Base-by-base conservation (phyloP, 1,140 invertebrate genomes). In the Lysiphlebus fabarum region DNA sequence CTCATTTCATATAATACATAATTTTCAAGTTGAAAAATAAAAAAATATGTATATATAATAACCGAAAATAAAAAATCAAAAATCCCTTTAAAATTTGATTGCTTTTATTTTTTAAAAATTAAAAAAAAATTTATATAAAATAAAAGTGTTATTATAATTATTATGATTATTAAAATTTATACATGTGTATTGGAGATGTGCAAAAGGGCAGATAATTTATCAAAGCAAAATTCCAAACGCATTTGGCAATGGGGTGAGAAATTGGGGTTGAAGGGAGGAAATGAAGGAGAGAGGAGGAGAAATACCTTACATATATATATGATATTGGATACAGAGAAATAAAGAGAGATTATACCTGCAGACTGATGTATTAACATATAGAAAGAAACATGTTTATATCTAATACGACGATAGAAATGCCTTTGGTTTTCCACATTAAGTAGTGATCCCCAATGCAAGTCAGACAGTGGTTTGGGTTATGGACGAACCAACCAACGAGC, bases 21-120 rank as follows among this genome's bases (percentile, higher is more conserved):
- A 77, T 71, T 76, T 78, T 78, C 58, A 72, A 77, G 70, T 76
- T 72, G 70, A 75, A 76, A 68, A 73, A 77, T 74, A 76, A 17
- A 17, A 17, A 17, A n/a, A n/a, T n/a, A n/a, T n/a, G n/a, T n/a
- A n/a, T 17, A 17, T 77, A 72, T 73, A 76, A 67, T 69, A 75
- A 72, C 62, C 70, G 67, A 50, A 65, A 64, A 42, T 38, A 1
- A 8, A 8, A 42, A n/a, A n/a, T n/a, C n/a, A n/a, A n/a, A n/a
- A n/a, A n/a, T n/a, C n/a, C n/a, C n/a, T n/a, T n/a, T n/a, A n/a
- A n/a, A n/a, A n/a, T n/a, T n/a, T n/a, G n/a, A n/a, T n/a, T n/a
- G n/a, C n/a, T 5, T 55, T 42, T 11, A 43, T 43, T 8, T 26
- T 7, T 54, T 10, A 17, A 17, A 17, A 1, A 3, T 17, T 17